A percentile compares a stretch with the other conserved stretches of the same genome.
These are phyloP conservation scores for Caenorhabditis japonica DNA, from an alignment of 2,888 invertebrate species.

Conservation along the genomic window DNA sequence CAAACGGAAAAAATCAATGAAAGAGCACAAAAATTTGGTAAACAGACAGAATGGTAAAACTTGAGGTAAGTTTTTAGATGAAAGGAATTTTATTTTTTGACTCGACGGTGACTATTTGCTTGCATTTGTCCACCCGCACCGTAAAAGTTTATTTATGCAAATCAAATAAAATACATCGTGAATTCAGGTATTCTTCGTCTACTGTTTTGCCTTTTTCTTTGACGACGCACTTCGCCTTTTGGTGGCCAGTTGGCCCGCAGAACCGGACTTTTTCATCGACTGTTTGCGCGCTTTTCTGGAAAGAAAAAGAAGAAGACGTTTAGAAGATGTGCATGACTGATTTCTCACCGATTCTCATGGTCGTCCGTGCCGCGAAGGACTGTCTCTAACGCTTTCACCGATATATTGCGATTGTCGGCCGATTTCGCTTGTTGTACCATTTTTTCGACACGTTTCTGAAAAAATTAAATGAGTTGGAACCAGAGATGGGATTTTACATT, in stretches of 20 bases:
- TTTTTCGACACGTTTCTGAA: constrained; percentile 59
- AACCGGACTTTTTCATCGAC: constrained; percentile 49
- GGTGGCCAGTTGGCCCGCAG: constrained; percentile 8
- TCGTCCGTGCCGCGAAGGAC: constrained; percentile 42
- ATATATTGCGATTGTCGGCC: constrained; percentile 55
- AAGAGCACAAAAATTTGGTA: not conserved
- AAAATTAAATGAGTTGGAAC: no score
- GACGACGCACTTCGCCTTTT: constrained; percentile 43
- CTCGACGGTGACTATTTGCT: no score
- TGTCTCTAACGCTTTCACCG: constrained; percentile 59
- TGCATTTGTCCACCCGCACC: no score
- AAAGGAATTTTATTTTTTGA: no score
- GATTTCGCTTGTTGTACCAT: constrained; percentile 54
- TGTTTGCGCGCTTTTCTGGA: constrained; percentile 48
- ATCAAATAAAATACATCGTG: not conserved
- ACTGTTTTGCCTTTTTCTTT: constrained; percentile 36
- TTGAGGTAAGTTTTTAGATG: no score
- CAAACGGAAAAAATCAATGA: not conserved
- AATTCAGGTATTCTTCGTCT: constrained; percentile 13
- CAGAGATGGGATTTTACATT: no score
- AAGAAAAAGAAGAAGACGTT: no score
- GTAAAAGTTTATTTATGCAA: constrained; percentile 41
- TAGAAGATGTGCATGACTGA: constrained; percentile 1
- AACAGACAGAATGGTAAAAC: not conserved
- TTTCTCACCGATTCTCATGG: constrained; percentile 31